A percentile compares a stretch with the other conserved stretches of the same genome.
Evolutionary conservation across 2,113 vertebrate genomes (phyloP).

Genomic region (Nipponia nippon): DNA sequence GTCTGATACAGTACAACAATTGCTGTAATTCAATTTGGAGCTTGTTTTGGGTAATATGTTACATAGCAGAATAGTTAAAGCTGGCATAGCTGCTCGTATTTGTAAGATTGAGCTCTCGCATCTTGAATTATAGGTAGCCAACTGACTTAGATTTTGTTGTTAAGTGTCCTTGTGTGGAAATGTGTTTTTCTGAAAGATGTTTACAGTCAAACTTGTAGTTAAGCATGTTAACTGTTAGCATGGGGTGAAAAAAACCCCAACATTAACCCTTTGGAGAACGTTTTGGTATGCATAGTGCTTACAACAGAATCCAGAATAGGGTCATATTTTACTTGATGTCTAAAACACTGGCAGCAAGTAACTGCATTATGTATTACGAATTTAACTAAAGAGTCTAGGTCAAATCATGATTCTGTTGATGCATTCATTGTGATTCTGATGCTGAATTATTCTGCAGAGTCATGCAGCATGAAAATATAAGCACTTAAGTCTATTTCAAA

Average conservation of each 20-base stretch:
- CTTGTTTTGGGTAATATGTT: not conserved
- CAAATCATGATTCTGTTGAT: not conserved
- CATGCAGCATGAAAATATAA: not conserved
- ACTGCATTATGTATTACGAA: not conserved
- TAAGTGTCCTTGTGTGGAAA: not conserved
- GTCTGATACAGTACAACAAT: not conserved
- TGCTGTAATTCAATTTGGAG: not conserved
- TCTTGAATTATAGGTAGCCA: not conserved
- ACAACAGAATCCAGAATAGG: not conserved
- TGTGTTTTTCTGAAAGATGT: not conserved
- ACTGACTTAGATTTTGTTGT: not conserved
- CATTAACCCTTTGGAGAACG: accelerated
- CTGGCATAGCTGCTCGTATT: not conserved
- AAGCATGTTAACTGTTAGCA: not conserved
- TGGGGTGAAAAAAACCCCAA: not conserved
- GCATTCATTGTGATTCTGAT: not conserved
- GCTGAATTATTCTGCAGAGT: slow-evolving; percentile 5
- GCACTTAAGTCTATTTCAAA: not conserved
- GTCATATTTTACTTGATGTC: not conserved
- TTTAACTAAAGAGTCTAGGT: not conserved
- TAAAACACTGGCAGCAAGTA: not conserved
- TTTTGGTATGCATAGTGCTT: not conserved
- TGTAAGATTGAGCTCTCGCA: not conserved
- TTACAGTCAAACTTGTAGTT: not conserved
- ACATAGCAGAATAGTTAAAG: not conserved